These are phyloP conservation scores for Coleophora deauratella DNA, from an alignment of 2,888 invertebrate species.

Conservation along the genomic window DNA sequence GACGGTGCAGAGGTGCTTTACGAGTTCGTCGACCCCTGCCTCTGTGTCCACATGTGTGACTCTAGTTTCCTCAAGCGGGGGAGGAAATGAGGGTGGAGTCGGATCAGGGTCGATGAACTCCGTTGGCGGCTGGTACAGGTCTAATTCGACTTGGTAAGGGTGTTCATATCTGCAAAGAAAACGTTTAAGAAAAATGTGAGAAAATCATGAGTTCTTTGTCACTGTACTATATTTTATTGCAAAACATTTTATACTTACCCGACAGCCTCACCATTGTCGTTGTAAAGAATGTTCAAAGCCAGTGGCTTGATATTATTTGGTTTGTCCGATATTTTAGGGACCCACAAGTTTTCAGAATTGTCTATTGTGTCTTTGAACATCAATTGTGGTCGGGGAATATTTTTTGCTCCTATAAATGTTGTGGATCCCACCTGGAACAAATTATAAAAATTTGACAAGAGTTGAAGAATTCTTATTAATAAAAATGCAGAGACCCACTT, in stretches of 20 bases:
- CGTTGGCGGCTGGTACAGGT: conserved; percentile 77
- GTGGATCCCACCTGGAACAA: conserved; percentile 44
- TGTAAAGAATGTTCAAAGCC: conserved; percentile 80
- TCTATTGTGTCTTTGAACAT: conserved; percentile 89
- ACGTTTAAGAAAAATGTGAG: neutral
- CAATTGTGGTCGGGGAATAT: conserved; percentile 87
- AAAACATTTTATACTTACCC: conserved; percentile 48
- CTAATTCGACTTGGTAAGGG: conserved; percentile 91
- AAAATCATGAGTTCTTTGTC: no score
- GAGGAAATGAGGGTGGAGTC: conserved; percentile 38
- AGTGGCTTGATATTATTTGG: conserved; percentile 90
- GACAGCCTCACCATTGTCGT: conserved; percentile 74
- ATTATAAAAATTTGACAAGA: neutral
- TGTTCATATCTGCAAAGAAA: conserved; percentile 80
- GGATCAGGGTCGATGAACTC: conserved; percentile 66
- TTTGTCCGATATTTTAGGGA: conserved; percentile 88
- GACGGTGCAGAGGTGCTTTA: conserved; percentile 78
- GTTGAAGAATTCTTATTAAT: no score
- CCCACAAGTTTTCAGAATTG: conserved; percentile 85
- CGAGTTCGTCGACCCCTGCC: conserved; percentile 76
- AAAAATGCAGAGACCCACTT: no score
- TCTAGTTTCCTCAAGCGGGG: conserved; percentile 76
- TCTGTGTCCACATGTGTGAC: conserved; percentile 79
- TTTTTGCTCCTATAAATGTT: conserved; percentile 79
- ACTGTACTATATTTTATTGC: no score